Conservation (phyloP, 1,140 invertebrate genomes). For the Thalassaphorura encarpata region DNA sequence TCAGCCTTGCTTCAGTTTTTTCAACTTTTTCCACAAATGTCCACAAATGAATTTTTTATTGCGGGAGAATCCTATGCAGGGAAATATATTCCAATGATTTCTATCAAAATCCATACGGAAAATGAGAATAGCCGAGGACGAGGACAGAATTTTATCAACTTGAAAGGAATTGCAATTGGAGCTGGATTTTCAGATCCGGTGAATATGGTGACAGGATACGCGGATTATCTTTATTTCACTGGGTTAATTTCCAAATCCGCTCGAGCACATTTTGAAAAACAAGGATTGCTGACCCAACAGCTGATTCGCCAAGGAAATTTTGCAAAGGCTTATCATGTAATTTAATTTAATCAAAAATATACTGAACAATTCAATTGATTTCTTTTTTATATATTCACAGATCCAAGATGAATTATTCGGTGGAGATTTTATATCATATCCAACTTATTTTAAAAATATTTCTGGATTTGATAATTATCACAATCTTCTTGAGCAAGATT, state of each 20-base stretch:
- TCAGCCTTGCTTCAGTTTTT: too few species aligned
- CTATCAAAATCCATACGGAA: too few species aligned
- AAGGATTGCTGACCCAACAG: not conserved
- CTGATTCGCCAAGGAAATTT: not conserved
- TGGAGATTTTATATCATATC: constrained; percentile 38
- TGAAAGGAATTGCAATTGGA: constrained; percentile 42
- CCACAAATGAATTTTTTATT: too few species aligned
- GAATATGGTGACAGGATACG: constrained; percentile 39
- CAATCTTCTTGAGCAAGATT: constrained; percentile 38
- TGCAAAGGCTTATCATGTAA: too few species aligned
- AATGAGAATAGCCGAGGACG: too few species aligned
- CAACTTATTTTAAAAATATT: constrained; percentile 42
- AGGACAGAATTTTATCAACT: too few species aligned
- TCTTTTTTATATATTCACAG: too few species aligned
- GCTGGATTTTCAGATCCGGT: constrained; percentile 44
- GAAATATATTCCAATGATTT: too few species aligned
- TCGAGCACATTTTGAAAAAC: not conserved
- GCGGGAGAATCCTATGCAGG: too few species aligned
- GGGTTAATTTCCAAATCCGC: constrained; percentile 41
- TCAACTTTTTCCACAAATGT: too few species aligned
- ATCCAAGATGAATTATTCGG: constrained; percentile 42
- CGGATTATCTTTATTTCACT: constrained; percentile 41
- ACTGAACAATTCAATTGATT: too few species aligned
- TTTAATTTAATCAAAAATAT: too few species aligned
- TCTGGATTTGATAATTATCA: constrained; percentile 43